phyloP scores from a whole-genome alignment of 2,888 invertebrate genomes.

The Nasonovia ribisnigri region DNA sequence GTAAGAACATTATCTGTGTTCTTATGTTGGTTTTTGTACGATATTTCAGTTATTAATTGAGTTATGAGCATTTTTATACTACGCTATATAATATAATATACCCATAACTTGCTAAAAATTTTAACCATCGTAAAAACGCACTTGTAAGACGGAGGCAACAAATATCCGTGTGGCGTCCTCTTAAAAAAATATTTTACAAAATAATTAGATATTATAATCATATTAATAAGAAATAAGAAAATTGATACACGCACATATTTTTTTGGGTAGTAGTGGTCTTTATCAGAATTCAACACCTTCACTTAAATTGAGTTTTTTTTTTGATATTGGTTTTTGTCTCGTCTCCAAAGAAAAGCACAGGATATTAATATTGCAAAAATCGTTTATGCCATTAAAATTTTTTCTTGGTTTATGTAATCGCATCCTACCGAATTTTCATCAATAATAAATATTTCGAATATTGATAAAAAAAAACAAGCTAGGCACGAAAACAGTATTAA shows the following conservation, averaged over 20 bases:
- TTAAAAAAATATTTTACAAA: neutral
- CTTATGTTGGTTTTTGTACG: too few relatives aligned
- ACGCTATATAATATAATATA: too few relatives aligned
- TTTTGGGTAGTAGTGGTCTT: neutral
- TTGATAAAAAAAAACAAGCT: constrained; percentile 18
- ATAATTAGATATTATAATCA: neutral
- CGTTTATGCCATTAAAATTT: constrained; percentile 25
- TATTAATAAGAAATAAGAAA: neutral
- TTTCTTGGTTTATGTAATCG: neutral
- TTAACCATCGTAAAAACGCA: too few relatives aligned
- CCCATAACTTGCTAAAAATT: too few relatives aligned
- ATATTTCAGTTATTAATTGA: too few relatives aligned
- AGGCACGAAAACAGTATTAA: neutral
- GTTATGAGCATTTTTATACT: too few relatives aligned
- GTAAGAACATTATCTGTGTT: too few relatives aligned
- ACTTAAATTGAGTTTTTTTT: neutral
- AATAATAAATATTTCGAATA: constrained; percentile 22
- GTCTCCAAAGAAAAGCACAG: neutral
- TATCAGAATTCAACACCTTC: neutral
- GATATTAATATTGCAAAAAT: constrained; percentile 43
- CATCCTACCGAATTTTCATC: constrained; percentile 39
- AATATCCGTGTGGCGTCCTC: too few relatives aligned
- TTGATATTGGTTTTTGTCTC: neutral
- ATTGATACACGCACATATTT: neutral
- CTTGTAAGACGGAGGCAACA: too few relatives aligned